A percentile compares a stretch with the other conserved stretches of the same genome.
These are phyloP conservation scores for Caretta caretta DNA, from an alignment of 2,113 vertebrate genomes.

Conservation along the genomic window DNA sequence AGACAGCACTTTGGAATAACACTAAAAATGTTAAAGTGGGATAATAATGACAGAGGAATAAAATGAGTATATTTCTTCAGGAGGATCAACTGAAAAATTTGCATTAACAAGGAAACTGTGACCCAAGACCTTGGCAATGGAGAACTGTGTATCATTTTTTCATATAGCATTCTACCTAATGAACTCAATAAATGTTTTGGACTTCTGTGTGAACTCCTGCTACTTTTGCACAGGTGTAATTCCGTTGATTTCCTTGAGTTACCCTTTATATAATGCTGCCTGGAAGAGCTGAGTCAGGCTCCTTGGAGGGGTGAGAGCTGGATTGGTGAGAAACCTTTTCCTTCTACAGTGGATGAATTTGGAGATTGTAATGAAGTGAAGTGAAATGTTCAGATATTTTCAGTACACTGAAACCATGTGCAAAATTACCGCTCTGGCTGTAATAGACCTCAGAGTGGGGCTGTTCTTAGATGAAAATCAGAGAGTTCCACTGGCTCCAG, in stretches of 20 bases:
- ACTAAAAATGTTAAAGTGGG: background rate
- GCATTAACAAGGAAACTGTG: background rate
- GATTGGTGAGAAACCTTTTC: background rate
- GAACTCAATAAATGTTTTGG: background rate
- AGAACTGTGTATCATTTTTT: background rate
- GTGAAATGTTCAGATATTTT: background rate
- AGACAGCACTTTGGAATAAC: background rate
- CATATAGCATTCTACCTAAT: accelerated
- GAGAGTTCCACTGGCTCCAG: background rate
- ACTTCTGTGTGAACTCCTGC: background rate
- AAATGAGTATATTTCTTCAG: background rate
- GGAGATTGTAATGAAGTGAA: background rate
- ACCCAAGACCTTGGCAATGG: accelerated
- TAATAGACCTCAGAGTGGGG: background rate
- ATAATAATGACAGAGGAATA: background rate
- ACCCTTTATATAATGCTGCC: background rate
- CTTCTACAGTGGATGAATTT: background rate
- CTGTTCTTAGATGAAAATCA: background rate
- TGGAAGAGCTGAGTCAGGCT: background rate
- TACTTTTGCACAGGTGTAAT: background rate
- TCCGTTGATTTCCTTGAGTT: background rate
- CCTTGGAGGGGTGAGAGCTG: background rate
- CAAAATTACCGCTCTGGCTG: no score
- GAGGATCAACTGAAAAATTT: background rate
- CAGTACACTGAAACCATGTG: background rate